These are phyloP conservation scores for Drosophila neonasuta DNA, from an alignment of 2,888 invertebrate species.

Conservation along the genomic window DNA sequence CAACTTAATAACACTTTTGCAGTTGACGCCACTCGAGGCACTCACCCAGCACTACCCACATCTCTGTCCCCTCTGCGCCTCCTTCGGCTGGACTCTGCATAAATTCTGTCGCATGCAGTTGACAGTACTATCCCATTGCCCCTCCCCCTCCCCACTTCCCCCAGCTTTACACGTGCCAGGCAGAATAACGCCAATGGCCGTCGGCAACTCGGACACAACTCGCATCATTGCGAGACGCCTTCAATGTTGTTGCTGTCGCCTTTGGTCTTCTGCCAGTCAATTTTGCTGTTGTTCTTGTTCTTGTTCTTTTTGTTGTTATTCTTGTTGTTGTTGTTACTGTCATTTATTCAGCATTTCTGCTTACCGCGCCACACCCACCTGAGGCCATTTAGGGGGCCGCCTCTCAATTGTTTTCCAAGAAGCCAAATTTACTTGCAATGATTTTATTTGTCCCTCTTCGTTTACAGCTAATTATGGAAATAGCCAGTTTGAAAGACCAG, in stretches of 20 bases:
- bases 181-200: constrained; percentile 33
- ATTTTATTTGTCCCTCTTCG: constrained; percentile 20
- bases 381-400: constrained; percentile 4
- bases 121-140: constrained; percentile 18
- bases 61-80: not conserved
- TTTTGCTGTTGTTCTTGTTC: constrained; percentile 23
- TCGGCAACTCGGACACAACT: constrained; percentile 46
- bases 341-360: not conserved
- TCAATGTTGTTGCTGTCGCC: constrained; percentile 23
- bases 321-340: constrained; percentile 4
- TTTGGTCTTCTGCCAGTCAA: not conserved
- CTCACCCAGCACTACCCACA: constrained; percentile 14
- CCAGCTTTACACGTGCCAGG: constrained; percentile 39
- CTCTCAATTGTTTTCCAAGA: constrained; percentile 31
- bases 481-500: not conserved
- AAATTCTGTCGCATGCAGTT: constrained; percentile 48
- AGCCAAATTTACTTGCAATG: constrained; percentile 34
- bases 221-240: constrained; percentile 25
- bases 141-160: constrained; percentile 8
- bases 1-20: constrained; percentile 64
- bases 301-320: constrained; percentile 1
- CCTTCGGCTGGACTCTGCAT: constrained; percentile 27
- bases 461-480: constrained; percentile 30
- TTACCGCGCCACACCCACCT: constrained; percentile 22
- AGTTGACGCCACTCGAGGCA: constrained; percentile 52